phyloP scores from a whole-genome alignment of 1,140 invertebrate genomes.

The Drosophila jambulina region DNA sequence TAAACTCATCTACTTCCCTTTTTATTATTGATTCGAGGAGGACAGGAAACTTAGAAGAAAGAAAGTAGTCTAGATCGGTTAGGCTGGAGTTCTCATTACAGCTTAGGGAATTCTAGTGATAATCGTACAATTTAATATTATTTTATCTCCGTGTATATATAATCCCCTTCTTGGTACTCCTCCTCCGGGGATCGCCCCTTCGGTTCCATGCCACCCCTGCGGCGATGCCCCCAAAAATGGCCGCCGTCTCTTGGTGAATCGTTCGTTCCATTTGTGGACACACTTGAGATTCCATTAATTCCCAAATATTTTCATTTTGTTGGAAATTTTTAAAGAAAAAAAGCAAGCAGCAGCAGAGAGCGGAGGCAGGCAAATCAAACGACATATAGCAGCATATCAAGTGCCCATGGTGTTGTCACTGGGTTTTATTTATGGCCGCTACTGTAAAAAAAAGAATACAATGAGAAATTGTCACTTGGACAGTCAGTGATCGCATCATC shows the following conservation, averaged over 20 bases:
- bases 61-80: too few species aligned
- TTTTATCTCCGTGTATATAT: background rate
- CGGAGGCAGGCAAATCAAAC: constrained; percentile 36
- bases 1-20: too few species aligned
- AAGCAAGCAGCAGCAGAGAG: background rate
- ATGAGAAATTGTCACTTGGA: constrained; percentile 60
- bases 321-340: constrained; percentile 38
- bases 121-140: background rate
- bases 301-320: constrained; percentile 70
- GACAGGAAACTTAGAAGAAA: too few species aligned
- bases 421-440: constrained; percentile 64
- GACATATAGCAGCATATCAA: constrained; percentile 34
- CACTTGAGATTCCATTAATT: constrained; percentile 83
- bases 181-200: constrained; percentile 3
- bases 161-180: background rate
- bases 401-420: constrained; percentile 39
- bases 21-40: too few species aligned
- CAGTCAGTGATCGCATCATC: constrained; percentile 51
- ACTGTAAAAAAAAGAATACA: constrained; percentile 33
- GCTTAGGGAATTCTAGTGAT: too few species aligned
- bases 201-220: constrained; percentile 7
- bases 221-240: constrained; percentile 22
- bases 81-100: too few species aligned
- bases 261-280: constrained; percentile 78
- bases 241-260: constrained; percentile 42